Evolutionary conservation across 2,797 vertebrate genomes (phyloP).

Genomic region (Chrysocyon brachyurus): DNA sequence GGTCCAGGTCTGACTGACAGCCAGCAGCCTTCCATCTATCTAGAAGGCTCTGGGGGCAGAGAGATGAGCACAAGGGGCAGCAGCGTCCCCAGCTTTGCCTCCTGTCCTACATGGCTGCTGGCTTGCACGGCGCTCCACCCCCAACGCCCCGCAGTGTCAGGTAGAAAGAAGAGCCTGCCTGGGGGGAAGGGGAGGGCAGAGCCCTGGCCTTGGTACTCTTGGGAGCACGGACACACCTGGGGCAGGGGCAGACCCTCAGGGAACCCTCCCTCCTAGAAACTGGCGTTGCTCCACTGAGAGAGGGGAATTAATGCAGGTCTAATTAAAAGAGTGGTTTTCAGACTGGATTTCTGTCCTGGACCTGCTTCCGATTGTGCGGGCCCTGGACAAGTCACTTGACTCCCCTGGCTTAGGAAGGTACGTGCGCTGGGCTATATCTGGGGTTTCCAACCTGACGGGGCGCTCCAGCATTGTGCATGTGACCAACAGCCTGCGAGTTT

Average conservation of each 20-base stretch:
- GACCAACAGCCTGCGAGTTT: neutral
- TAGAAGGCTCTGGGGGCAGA: neutral
- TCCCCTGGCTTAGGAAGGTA: neutral
- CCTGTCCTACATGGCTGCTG: neutral
- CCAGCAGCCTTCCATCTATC: neutral
- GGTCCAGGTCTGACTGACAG: neutral
- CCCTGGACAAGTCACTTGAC: neutral
- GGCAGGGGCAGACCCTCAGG: neutral
- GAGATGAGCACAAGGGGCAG: neutral
- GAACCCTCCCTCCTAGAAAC: neutral
- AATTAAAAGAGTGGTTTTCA: neutral
- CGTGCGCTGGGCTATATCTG: too few relatives aligned
- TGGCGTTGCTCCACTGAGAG: neutral
- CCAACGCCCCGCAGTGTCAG: neutral
- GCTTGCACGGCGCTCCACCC: rapidly evolving
- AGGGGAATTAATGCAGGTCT: neutral
- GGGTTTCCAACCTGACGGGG: too few relatives aligned
- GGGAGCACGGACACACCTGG: neutral
- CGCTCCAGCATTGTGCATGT: neutral
- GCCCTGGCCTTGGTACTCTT: too few relatives aligned
- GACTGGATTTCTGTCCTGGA: neutral
- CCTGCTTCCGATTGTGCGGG: neutral
- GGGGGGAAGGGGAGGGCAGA: neutral
- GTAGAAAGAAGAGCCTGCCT: neutral
- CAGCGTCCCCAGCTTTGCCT: neutral